Evolutionary conservation across 1,140 invertebrate genomes (phyloP).

Genomic region (Laupala kohalensis): DNA sequence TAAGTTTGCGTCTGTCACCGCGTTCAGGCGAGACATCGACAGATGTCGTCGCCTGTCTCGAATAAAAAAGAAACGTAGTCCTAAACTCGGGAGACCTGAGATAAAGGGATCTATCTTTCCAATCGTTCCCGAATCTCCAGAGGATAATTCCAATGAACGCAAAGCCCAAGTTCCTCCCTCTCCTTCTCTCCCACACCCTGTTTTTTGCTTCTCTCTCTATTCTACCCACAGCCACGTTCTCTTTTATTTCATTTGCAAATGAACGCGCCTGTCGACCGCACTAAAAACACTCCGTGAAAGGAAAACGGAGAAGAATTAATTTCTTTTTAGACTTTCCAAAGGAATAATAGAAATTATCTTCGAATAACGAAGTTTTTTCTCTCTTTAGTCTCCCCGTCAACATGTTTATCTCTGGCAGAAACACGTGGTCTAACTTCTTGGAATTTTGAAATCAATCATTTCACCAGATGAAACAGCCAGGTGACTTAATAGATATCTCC

Average conservation of each 20-base stretch:
- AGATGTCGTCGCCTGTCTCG: too few relatives aligned
- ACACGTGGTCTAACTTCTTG: too few relatives aligned
- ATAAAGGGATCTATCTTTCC: too few relatives aligned
- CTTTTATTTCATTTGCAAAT: neutral
- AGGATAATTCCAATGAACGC: neutral
- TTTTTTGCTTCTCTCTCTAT: neutral
- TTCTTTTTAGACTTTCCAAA: neutral
- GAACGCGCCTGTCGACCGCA: neutral
- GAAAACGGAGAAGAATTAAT: neutral
- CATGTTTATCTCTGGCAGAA: neutral
- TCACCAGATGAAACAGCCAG: too few relatives aligned
- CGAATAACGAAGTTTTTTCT: neutral
- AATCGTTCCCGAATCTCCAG: neutral
- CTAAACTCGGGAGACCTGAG: too few relatives aligned
- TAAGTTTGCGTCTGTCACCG: too few relatives aligned
- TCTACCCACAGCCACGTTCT: neutral
- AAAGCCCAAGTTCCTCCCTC: neutral
- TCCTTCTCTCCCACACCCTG: neutral
- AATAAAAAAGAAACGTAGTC: too few relatives aligned
- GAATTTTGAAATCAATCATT: too few relatives aligned
- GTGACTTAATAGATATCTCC: too few relatives aligned
- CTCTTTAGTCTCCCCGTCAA: neutral
- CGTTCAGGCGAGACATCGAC: too few relatives aligned
- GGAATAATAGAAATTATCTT: neutral
- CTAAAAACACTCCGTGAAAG: neutral